A percentile compares a stretch with the other conserved stretches of the same genome.
Evolutionary conservation across 2,797 vertebrate species (phyloP).

Genomic region (Pseudopleuronectes americanus): DNA sequence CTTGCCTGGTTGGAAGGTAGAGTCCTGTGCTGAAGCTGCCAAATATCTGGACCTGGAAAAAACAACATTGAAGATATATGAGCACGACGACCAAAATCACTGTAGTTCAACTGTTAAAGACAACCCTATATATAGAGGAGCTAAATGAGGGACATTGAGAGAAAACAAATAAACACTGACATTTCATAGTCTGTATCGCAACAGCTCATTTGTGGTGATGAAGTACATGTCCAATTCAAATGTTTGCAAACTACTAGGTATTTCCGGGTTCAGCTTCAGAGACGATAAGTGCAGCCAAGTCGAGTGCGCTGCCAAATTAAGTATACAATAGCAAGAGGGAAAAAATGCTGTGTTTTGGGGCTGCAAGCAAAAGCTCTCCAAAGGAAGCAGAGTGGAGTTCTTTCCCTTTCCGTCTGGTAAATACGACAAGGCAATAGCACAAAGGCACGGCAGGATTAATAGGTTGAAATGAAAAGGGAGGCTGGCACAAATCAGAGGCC

Average conservation of each 20-base stretch:
- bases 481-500: constrained; percentile 65
- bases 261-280: constrained; percentile 56
- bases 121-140: neutral
- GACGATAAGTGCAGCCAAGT: constrained; percentile 43
- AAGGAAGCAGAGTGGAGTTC: constrained; percentile 55
- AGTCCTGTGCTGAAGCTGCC: constrained; percentile 99
- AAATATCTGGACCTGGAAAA: constrained; percentile 94
- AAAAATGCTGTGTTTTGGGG: constrained; percentile 39
- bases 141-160: neutral
- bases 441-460: constrained; percentile 65
- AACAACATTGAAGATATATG: constrained; percentile 26
- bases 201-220: constrained; percentile 18
- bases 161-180: neutral
- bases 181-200: neutral
- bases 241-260: constrained; percentile 41
- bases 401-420: constrained; percentile 66
- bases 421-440: constrained; percentile 51
- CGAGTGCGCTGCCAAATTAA: constrained; percentile 52
- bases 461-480: constrained; percentile 62
- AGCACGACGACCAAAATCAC: neutral
- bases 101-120: neutral
- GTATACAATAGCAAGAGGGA: constrained; percentile 49
- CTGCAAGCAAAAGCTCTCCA: constrained; percentile 43
- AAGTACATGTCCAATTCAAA: constrained; percentile 36
- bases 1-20: constrained; percentile 97